These are phyloP conservation scores for Pemphredon lugubris DNA, from an alignment of 2,888 invertebrate genomes.

Conservation along the genomic window DNA sequence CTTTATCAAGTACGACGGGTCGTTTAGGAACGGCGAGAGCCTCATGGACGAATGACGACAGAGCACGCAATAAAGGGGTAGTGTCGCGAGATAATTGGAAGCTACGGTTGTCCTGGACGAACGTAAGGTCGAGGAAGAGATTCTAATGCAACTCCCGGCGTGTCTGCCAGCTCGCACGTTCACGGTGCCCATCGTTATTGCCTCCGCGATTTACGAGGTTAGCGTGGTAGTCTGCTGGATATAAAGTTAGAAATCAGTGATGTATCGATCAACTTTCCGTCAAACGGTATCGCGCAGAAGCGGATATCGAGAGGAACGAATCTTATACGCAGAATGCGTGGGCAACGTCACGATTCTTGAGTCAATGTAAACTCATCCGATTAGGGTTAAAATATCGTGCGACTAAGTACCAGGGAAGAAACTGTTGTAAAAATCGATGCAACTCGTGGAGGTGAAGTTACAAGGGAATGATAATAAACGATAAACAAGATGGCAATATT, in stretches of 20 bases:
- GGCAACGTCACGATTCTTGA: too few species aligned
- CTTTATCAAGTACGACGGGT: constrained; percentile 57
- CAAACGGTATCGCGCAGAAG: too few species aligned
- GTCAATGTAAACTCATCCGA: too few species aligned
- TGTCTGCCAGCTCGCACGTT: constrained; percentile 44
- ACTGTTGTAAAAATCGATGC: too few species aligned
- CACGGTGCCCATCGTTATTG: constrained; percentile 58
- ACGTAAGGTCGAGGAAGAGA: constrained; percentile 66
- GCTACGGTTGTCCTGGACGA: constrained; percentile 66
- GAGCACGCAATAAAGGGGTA: constrained; percentile 70
- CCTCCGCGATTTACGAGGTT: constrained; percentile 53
- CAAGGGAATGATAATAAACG: too few species aligned
- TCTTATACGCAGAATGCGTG: too few species aligned
- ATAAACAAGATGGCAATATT: too few species aligned
- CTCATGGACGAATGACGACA: constrained; percentile 64
- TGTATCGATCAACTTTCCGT: constrained; percentile 7
- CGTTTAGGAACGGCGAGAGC: constrained; percentile 64
- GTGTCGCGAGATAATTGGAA: constrained; percentile 73
- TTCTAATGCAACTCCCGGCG: constrained; percentile 61
- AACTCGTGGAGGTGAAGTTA: too few species aligned
- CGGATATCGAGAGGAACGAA: too few species aligned
- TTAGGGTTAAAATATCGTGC: too few species aligned
- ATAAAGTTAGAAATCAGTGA: constrained; percentile 20
- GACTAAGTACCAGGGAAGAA: too few species aligned
- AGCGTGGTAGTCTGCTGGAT: constrained; percentile 22